Conservation (phyloP, 2,113 vertebrate genomes). For the Semicossyphus pulcher region DNA sequence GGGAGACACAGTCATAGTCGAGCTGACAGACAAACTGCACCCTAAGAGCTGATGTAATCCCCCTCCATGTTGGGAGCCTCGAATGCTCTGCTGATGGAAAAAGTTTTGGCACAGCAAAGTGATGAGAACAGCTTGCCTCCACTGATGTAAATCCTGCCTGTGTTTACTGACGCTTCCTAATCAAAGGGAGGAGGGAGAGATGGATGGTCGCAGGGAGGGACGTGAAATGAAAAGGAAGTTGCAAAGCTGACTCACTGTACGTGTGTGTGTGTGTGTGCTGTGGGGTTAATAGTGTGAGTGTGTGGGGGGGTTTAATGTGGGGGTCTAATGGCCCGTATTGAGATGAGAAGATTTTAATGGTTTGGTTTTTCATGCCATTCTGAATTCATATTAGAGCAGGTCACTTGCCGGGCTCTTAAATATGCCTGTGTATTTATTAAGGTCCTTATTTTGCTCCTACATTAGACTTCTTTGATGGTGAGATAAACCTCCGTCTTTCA, state of each 20-base stretch:
- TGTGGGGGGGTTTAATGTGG: conserved; percentile 24
- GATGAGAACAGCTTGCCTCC: conserved; percentile 70
- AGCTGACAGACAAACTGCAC: conserved; percentile 61
- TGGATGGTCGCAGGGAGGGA: conserved; percentile 26
- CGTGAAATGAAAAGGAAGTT: conserved; percentile 25
- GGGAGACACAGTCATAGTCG: conserved; percentile 49
- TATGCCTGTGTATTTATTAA: conserved; percentile 87
- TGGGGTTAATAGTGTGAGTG: conserved; percentile 24
- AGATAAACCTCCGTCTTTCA: conserved; percentile 70
- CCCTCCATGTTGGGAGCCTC: conserved; percentile 61
- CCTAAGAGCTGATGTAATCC: conserved; percentile 69
- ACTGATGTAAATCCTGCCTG: conserved; percentile 70
- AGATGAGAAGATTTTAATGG: conserved; percentile 85
- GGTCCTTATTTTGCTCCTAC: conserved; percentile 78
- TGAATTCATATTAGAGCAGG: conserved; percentile 85
- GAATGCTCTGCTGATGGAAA: conserved; percentile 55
- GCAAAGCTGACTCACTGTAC: conserved; percentile 57
- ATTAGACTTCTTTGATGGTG: conserved; percentile 82
- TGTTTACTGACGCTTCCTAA: conserved; percentile 63
- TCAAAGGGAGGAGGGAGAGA: conserved; percentile 64
- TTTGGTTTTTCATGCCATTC: conserved; percentile 71
- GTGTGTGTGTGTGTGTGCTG: conserved; percentile 27
- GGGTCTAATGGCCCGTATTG: conserved; percentile 31
- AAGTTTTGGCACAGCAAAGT: conserved; percentile 60
- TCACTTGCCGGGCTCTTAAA: conserved; percentile 83